Base-by-base conservation (phyloP, 2,113 vertebrate species). In the Dryoscopus gambensis region DNA sequence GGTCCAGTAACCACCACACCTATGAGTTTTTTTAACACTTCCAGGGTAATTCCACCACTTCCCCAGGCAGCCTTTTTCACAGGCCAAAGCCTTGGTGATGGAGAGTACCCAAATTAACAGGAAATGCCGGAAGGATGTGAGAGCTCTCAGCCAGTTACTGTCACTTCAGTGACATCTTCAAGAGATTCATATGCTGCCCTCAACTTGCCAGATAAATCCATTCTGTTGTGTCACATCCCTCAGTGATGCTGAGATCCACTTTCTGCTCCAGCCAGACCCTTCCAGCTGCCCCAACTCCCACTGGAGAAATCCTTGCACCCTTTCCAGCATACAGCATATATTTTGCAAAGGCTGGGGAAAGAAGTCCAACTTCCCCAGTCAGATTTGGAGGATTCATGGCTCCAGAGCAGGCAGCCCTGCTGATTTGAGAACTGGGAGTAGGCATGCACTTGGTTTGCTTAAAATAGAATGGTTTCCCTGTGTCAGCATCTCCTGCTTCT, bases 401-500 rank as follows among this genome's bases (percentile, higher is more conserved):
- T 57, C 19, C 8, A 46, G 67, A 86, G 85, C 71, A 83, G 87
- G 50, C 73, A 87, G 81, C 22, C 33, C 39, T 50, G 50, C 55
- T 94, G 53, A 70, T 87, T 12, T 9, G 31, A 55, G 39, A 74
- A 39, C 78, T 0, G 0, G 35, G 77, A 78, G 37, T 4, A 85
- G 52, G 47, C 5, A 13, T 81, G 76, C 56, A 46, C 50, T 86
- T 84, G 30, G 15, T 40, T 65, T 80, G 71, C 90, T 88, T 86
- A 90, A 96, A 96, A 96, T 90, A 96, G 82, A 90, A 50, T 11
- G 7, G 1, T 33, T 82, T 50, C 60, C 40, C 46, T 80, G 53
- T 75, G 82, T 92, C 85, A 94, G 82, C 79, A 77, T 55, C 35
- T 74, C 82, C 62, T 93, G 53, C 24, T 94, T 40, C 62, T 86